These are phyloP conservation scores for Melolontha melolontha DNA, from an alignment of 2,888 invertebrate species.

Conservation along the genomic window DNA sequence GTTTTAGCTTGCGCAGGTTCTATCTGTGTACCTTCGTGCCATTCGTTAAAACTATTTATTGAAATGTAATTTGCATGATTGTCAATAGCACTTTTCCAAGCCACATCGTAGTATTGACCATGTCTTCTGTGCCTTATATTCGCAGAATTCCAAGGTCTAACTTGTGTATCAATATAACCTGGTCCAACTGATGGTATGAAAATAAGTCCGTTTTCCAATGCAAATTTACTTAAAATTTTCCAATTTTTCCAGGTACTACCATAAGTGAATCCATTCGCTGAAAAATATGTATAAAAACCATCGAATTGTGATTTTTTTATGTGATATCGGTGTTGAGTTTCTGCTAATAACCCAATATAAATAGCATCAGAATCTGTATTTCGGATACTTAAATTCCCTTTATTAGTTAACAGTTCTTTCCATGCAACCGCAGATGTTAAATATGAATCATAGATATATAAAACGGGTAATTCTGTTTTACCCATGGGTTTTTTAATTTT, in stretches of 20 bases:
- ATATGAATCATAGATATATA: constrained; percentile 75
- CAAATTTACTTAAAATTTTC: constrained; percentile 66
- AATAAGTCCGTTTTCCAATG: constrained; percentile 69
- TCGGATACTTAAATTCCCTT: constrained; percentile 65
- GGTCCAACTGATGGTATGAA: constrained; percentile 79
- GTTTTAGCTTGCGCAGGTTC: constrained; percentile 72
- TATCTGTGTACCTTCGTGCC: constrained; percentile 82
- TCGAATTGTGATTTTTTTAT: constrained; percentile 68
- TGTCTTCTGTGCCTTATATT: constrained; percentile 68
- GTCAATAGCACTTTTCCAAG: constrained; percentile 72
- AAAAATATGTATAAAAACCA: constrained; percentile 75
- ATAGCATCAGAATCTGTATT: constrained; percentile 69
- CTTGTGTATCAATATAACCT: constrained; percentile 76
- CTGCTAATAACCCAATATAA: constrained; percentile 70
- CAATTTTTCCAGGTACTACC: constrained; percentile 72
- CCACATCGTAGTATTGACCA: constrained; percentile 74
- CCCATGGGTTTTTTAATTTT: constrained; percentile 60
- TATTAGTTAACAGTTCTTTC: constrained; percentile 65
- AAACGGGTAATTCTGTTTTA: constrained; percentile 65
- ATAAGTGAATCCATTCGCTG: constrained; percentile 71
- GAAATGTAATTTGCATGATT: constrained; percentile 71
- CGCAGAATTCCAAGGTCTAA: constrained; percentile 71
- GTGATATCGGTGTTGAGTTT: constrained; percentile 67
- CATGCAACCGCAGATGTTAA: constrained; percentile 68
- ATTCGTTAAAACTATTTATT: constrained; percentile 80